Evolutionary conservation across 2,113 vertebrate genomes (phyloP).

Genomic region (Pelmatolapia mariae): DNA sequence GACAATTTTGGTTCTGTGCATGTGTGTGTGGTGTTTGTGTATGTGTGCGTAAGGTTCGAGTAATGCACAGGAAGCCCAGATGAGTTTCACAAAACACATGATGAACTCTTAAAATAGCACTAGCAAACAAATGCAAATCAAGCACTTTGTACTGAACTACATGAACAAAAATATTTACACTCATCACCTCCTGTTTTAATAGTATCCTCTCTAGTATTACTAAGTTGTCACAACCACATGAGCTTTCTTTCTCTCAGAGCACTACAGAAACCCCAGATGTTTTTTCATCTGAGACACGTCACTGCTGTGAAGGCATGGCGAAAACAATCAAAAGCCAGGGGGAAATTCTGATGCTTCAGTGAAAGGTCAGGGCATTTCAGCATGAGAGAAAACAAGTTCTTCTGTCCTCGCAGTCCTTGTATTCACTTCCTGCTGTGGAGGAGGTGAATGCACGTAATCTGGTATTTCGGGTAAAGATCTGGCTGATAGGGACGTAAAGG

Average conservation of each 20-base stretch:
- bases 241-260: background rate
- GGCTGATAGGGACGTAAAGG: conserved; percentile 43
- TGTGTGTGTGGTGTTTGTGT: background rate
- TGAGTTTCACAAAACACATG: conserved; percentile 39
- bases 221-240: background rate
- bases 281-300: conserved; percentile 14
- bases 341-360: conserved; percentile 48
- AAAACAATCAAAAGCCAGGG: conserved; percentile 35
- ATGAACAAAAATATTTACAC: background rate
- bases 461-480: conserved; percentile 49
- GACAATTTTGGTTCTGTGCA: background rate
- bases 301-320: background rate
- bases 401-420: conserved; percentile 37
- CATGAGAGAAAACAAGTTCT: conserved; percentile 44
- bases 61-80: conserved; percentile 45
- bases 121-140: conserved; percentile 17
- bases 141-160: background rate
- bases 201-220: background rate
- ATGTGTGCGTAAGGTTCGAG: background rate
- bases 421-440: conserved; percentile 62
- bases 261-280: background rate
- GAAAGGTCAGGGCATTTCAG: conserved; percentile 71
- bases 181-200: background rate
- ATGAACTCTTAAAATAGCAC: conserved; percentile 1
- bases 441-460: conserved; percentile 36